Evolutionary conservation across 2,113 vertebrate species (phyloP).

Genomic region (Bubo bubo): DNA sequence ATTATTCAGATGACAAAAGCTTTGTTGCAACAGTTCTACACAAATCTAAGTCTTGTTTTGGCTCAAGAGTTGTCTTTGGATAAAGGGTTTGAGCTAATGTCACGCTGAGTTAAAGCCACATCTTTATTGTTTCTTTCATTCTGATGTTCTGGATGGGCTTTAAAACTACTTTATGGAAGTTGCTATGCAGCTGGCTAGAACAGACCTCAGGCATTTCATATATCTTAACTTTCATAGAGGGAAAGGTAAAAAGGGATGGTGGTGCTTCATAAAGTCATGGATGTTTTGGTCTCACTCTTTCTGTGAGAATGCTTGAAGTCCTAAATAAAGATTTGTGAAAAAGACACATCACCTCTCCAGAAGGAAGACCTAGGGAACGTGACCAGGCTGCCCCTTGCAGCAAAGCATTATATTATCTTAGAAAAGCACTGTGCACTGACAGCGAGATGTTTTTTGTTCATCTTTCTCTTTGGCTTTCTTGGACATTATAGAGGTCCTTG

Average conservation of each 20-base stretch:
- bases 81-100: neutral
- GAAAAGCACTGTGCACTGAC: neutral
- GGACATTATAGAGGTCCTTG: accelerated
- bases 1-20: neutral
- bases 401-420: neutral
- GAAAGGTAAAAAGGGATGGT: neutral
- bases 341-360: neutral
- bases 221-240: neutral
- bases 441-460: neutral
- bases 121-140: neutral
- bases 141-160: neutral
- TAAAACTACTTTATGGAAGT: neutral
- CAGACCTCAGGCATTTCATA: neutral
- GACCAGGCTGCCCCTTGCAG: neutral
- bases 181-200: neutral
- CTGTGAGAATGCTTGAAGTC: neutral
- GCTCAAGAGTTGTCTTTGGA: neutral
- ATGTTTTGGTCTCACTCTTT: neutral
- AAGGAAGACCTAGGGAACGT: neutral
- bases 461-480: neutral
- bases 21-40: neutral
- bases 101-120: neutral
- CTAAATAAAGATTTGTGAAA: neutral
- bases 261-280: neutral
- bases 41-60: neutral